A percentile compares a stretch with the other conserved stretches of the same genome.
phyloP scores from a whole-genome alignment of 2,797 vertebrate species.

The Cottoperca gobio region DNA sequence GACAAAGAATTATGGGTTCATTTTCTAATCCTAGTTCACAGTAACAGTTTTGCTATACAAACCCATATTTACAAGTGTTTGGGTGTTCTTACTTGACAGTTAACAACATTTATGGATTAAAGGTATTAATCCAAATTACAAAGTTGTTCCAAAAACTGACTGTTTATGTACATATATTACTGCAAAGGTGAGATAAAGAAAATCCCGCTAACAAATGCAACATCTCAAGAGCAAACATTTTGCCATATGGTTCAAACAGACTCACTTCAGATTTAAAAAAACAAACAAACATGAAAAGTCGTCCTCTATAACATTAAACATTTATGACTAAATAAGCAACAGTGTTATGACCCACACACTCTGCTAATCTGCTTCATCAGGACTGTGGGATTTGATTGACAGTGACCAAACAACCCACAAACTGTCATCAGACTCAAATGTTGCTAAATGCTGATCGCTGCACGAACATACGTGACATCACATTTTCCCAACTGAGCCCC shows the following conservation, averaged over 20 bases:
- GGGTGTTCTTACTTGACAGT: conserved; percentile 31
- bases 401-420: not conserved
- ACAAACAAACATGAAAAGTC: conserved; percentile 17
- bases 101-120: conserved; percentile 38
- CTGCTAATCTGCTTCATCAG: not conserved
- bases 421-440: not conserved
- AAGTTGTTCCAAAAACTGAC: conserved; percentile 23
- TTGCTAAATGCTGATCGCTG: conserved; percentile 4
- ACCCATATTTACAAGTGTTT: conserved; percentile 52
- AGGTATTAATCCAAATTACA: conserved; percentile 19
- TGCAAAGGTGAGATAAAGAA: not conserved
- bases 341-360: not conserved
- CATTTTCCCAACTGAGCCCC: not conserved
- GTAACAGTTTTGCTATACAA: conserved; percentile 62
- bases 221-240: conserved; percentile 34
- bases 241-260: conserved; percentile 21
- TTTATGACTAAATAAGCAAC: conserved; percentile 1
- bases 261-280: conserved; percentile 22
- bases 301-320: not conserved
- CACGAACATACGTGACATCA: not conserved
- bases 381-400: not conserved
- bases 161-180: conserved; percentile 41
- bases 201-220: conserved; percentile 18
- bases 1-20: conserved; percentile 35
- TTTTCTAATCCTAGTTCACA: conserved; percentile 68